These are phyloP conservation scores for Lordiphosa fenestrarum DNA, from an alignment of 2,888 invertebrate genomes.

Conservation along the genomic window DNA sequence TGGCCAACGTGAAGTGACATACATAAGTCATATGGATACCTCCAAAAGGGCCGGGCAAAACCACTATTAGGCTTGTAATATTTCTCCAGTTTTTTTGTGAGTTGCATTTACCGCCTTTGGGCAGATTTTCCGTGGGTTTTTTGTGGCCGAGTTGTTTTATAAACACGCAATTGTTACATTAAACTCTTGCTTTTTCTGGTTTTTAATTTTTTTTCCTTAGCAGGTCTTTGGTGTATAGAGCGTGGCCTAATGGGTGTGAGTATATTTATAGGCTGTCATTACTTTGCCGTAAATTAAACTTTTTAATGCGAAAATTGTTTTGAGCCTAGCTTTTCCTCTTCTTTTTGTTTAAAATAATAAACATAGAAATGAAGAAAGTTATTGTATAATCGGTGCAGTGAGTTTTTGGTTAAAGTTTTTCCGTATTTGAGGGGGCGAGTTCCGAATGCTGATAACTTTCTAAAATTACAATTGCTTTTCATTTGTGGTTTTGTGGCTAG, in stretches of 20 bases:
- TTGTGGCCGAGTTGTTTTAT: slow-evolving; percentile 57
- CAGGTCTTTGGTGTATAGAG: slow-evolving; percentile 18
- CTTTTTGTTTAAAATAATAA: slow-evolving; percentile 47
- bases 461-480: slow-evolving; percentile 43
- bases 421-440: slow-evolving; percentile 15
- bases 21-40: slow-evolving; percentile 26
- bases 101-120: slow-evolving; percentile 49
- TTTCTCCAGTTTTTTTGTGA: slow-evolving; percentile 26
- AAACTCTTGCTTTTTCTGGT: slow-evolving; percentile 48
- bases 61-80: slow-evolving; percentile 57
- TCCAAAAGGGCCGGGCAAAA: slow-evolving; percentile 42
- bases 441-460: slow-evolving; percentile 41
- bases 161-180: slow-evolving; percentile 72
- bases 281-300: slow-evolving; percentile 70
- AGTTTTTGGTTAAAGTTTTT: slow-evolving; percentile 50
- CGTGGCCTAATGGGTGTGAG: slow-evolving; percentile 61
- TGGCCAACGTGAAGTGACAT: slow-evolving; percentile 23
- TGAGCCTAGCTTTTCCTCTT: slow-evolving; percentile 48
- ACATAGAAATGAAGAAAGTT: slow-evolving; percentile 56
- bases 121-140: slow-evolving; percentile 46
- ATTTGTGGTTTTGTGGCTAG: slow-evolving; percentile 31
- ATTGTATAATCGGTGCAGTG: slow-evolving; percentile 53
- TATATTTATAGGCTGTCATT: slow-evolving; percentile 72
- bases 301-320: slow-evolving; percentile 74
- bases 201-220: slow-evolving; percentile 36